Percentiles rank a stretch among this genome's conserved stretches.
phyloP scores from a whole-genome alignment of 2,797 vertebrate species.

The Liasis olivaceus region DNA sequence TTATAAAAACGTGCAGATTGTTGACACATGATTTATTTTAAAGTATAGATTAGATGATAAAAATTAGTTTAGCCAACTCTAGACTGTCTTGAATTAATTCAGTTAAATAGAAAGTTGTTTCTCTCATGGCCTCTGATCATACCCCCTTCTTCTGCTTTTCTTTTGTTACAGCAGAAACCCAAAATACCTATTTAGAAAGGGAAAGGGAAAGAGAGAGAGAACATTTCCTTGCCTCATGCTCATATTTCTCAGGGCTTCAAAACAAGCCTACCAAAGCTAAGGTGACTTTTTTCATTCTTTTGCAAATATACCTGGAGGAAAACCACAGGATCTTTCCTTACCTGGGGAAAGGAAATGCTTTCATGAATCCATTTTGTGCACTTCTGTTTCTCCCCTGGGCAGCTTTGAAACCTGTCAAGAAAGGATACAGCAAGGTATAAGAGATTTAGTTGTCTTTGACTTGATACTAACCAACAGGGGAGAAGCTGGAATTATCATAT shows the following conservation, averaged over 20 bases:
- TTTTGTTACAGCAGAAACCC: background rate
- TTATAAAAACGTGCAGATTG: background rate
- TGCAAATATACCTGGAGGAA: background rate
- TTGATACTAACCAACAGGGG: background rate
- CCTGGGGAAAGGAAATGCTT: background rate
- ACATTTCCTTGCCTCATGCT: background rate
- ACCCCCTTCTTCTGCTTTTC: background rate
- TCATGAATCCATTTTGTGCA: background rate
- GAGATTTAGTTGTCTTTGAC: background rate
- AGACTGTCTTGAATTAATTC: background rate
- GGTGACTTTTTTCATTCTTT: background rate
- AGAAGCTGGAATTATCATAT: background rate
- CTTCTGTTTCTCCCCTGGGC: background rate
- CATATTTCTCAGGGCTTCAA: background rate
- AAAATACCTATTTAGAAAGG: background rate
- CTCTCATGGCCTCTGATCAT: background rate
- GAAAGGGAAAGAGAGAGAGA: background rate
- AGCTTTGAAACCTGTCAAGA: background rate
- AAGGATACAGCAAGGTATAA: background rate
- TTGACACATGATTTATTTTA: background rate
- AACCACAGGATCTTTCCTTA: background rate
- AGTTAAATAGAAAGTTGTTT: slow-evolving; percentile 1
- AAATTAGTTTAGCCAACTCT: background rate
- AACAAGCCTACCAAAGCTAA: background rate
- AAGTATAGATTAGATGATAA: background rate